Base-by-base conservation (phyloP, 2,888 invertebrate genomes). In the Busseola fusca region DNA sequence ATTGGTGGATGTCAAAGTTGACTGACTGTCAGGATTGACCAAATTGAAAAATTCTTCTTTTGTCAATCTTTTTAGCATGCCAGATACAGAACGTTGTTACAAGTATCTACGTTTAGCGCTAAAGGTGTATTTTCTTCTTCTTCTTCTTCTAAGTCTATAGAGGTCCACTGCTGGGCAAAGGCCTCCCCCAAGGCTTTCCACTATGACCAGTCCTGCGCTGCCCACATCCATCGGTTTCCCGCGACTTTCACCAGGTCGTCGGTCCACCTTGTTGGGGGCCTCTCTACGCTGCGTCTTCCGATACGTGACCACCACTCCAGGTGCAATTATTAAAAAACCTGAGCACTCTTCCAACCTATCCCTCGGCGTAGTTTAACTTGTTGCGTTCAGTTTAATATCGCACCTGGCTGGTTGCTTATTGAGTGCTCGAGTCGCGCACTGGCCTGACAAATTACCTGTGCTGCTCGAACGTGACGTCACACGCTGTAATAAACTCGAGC, bases 401-500 rank as follows among this genome's bases (percentile, higher is more conserved):
- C 86, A 84, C 86, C 86, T 86, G 85, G 83, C 84, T 84, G 84
- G 72, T 63, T 76, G 69, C 82, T 78, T 85, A 85, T 85, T 85
- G 86, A 82, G 86, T 78, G 86, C 77, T 84, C 74, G 76, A 69
- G 80, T 62, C 76, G 84, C 71, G 76, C 86, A 70, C 80, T 76
- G 74, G 84, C 50, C 77, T 85, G 82, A 84, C 72, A 85, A 84
- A 84, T 85, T 85, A 77, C 68, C 59, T 81, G 59, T 56, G 72
- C 57, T 52, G 66, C 75, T 76, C 42, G 75, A 56, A 71, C 75
- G 84, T 84, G 86, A 85, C 80, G 84, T 79, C 84, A 83, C 42
- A 64, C 27, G 34, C 62, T 64, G 65, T 76, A 83, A 85, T 85
- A 85, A 69, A 78, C 64, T 62, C 64, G 10, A 50, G 50, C 56